phyloP scores from a whole-genome alignment of 2,797 vertebrate genomes.

The Morus bassanus region DNA sequence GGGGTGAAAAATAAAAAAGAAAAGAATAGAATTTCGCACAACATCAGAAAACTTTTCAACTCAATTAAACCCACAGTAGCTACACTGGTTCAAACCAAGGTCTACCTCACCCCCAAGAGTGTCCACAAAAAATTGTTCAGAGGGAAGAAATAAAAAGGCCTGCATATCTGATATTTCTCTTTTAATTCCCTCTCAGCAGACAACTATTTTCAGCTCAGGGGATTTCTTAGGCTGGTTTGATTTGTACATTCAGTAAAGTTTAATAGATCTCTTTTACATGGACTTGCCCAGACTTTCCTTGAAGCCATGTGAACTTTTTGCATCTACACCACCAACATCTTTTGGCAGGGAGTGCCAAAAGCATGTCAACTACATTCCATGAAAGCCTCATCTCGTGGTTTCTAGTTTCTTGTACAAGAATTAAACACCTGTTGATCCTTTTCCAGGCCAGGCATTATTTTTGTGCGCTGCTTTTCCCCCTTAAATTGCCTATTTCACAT shows the following conservation, averaged over 20 bases:
- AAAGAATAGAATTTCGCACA: neutral
- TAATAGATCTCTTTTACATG: neutral
- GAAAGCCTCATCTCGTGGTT: neutral
- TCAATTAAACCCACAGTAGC: neutral
- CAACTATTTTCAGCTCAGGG: neutral
- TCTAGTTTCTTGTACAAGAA: neutral
- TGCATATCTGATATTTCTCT: neutral
- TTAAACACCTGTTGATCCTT: neutral
- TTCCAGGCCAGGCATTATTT: neutral
- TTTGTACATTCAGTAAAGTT: neutral
- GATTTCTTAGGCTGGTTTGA: neutral
- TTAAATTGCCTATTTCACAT: neutral
- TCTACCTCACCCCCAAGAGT: neutral
- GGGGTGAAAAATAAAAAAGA: neutral
- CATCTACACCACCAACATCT: neutral
- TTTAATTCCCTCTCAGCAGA: neutral
- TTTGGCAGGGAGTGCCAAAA: neutral
- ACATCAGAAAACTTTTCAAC: neutral
- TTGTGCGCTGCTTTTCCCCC: neutral
- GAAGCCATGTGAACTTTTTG: neutral
- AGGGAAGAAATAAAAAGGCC: neutral
- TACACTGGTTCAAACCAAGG: neutral
- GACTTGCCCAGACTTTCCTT: neutral
- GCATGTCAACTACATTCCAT: neutral
- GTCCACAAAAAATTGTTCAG: neutral